These are phyloP conservation scores for Galaxias olidus DNA, from an alignment of 2,797 vertebrate species.

Conservation along the genomic window DNA sequence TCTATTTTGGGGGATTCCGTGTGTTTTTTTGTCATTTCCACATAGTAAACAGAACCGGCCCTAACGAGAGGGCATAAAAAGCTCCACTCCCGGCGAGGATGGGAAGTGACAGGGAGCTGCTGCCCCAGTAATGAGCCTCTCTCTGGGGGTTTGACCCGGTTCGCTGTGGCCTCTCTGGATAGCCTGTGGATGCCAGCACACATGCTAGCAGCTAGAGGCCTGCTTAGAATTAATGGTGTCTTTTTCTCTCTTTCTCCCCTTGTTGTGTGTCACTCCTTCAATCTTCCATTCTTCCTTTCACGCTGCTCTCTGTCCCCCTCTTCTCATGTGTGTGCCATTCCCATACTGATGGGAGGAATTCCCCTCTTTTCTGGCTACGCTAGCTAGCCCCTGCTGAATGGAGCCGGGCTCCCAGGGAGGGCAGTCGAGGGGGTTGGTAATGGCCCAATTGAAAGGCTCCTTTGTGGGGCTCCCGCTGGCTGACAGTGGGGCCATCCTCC, in stretches of 20 bases:
- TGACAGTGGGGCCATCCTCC: constrained; percentile 81
- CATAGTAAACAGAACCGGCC: constrained; percentile 51
- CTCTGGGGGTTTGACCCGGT: constrained; percentile 19
- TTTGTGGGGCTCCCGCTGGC: constrained; percentile 76
- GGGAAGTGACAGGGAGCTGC: constrained; percentile 32
- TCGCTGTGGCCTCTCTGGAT: constrained; percentile 26
- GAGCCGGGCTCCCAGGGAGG: constrained; percentile 24
- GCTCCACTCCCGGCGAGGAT: constrained; percentile 41
- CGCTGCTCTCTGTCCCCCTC: constrained; percentile 15
- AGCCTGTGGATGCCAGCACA: constrained; percentile 29
- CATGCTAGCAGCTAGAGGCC: constrained; percentile 26
- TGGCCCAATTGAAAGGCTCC: constrained; percentile 61
- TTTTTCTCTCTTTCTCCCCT: constrained; percentile 25
- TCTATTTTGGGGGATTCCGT: constrained; percentile 60
- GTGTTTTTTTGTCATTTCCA: constrained; percentile 53
- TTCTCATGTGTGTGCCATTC: constrained; percentile 56
- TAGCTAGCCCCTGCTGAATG: constrained; percentile 59
- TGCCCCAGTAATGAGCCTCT: constrained; percentile 45
- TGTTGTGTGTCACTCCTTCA: not conserved
- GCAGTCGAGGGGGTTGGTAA: constrained; percentile 26
- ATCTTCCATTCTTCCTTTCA: not conserved
- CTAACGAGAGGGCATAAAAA: constrained; percentile 49
- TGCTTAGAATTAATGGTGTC: constrained; percentile 4
- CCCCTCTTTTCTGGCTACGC: constrained; percentile 58
- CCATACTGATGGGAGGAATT: constrained; percentile 64